Evolutionary conservation across 2,113 vertebrate genomes (phyloP).

Genomic region (Oncorhynchus mykiss): DNA sequence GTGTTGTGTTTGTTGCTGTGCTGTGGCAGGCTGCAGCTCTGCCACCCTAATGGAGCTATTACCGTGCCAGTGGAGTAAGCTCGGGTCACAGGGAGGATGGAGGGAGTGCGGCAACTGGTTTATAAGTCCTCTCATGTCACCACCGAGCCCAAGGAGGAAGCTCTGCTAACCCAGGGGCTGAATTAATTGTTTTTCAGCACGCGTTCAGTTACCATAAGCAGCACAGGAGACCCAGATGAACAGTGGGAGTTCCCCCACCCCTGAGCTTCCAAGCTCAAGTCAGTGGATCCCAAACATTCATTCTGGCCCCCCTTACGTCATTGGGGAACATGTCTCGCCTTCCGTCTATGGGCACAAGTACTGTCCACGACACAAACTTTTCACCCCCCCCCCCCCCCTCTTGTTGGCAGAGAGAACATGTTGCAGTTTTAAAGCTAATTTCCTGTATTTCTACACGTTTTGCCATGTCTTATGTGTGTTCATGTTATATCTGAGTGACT

Average conservation of each 20-base stretch:
- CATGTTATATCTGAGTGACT: too few relatives aligned
- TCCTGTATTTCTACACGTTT: too few relatives aligned
- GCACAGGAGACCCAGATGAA: slow-evolving; percentile 6
- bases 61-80: slow-evolving; percentile 32
- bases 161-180: neutral
- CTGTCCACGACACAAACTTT: too few relatives aligned
- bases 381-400: too few relatives aligned
- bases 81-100: slow-evolving; percentile 41
- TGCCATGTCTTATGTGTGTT: too few relatives aligned
- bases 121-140: slow-evolving; percentile 53
- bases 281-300: too few relatives aligned
- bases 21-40: slow-evolving; percentile 23
- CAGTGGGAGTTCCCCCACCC: slow-evolving; percentile 1
- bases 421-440: too few relatives aligned
- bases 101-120: slow-evolving; percentile 27
- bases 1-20: neutral
- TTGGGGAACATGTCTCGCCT: too few relatives aligned
- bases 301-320: too few relatives aligned
- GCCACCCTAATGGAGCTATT: neutral
- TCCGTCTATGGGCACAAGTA: too few relatives aligned
- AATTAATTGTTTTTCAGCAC: slow-evolving; percentile 42
- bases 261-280: neutral
- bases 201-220: slow-evolving; percentile 28
- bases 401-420: too few relatives aligned
- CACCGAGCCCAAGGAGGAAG: slow-evolving; percentile 16